Base-by-base conservation (phyloP, 2,113 vertebrate species). In the Delphinus delphis region DNA sequence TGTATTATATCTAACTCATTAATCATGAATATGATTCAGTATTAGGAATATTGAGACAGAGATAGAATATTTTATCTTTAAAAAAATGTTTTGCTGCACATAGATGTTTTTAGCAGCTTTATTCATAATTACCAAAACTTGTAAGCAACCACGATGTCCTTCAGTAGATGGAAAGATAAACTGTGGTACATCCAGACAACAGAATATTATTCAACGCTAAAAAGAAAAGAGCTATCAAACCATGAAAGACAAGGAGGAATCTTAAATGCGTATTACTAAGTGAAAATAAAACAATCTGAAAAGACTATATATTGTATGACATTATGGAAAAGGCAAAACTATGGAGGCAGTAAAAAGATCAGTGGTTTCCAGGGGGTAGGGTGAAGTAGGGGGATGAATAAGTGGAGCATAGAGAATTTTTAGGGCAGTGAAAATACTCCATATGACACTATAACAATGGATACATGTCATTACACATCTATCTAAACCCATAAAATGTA, bases 21-120 rank as follows among this genome's bases (percentile, higher is more conserved):
- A 96, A 96, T 93, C 65, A 93, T 50, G 12, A 94, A 38, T 50
- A 76, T 95, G 31, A 91, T 90, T 70, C 60, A 85, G 5, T 95
- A 36, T 62, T 77, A 71, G 23, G 23, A 90, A 71, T 65, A 92
- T 95, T 82, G 70, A 92, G 7, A 90, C 25, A 73, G 2, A 65
- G 25, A 71, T 21, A 90, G 23, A 74, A 71, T 28, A 55, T 20
- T 85, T 95, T 97, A 53, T 36, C 6, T 95, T 92, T 44, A 44
- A 74, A 73, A 92, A 84, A 38, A 20, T 55, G 31, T 3, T 85
- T 90, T 86, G 20, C 9, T 95, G 17, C 14, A 79, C 11, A 41
- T 21, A 91, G 21, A 71, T 62, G 33, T 62, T 25, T 84, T 13
- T 95, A 91, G 55, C 31, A 95, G 14, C 33, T 85, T 85, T 85